Evolutionary conservation across 1,140 invertebrate genomes (phyloP).

Genomic region (Pissodes strobi): DNA sequence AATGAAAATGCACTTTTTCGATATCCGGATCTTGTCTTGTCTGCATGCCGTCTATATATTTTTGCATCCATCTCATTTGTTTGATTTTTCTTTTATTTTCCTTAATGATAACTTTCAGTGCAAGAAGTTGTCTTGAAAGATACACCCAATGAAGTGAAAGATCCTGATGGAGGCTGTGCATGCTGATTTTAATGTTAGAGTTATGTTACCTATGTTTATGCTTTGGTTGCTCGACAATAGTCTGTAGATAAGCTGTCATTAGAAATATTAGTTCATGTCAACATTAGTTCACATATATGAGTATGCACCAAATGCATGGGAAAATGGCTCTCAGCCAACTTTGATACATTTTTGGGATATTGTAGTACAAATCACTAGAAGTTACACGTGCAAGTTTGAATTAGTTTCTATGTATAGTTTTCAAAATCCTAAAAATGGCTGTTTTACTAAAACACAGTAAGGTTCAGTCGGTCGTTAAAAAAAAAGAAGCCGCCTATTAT

Average conservation of each 20-base stretch:
- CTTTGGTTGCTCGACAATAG: conserved; percentile 18
- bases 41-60: conserved; percentile 10
- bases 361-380: too few relatives aligned
- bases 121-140: conserved; percentile 98
- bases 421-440: too few relatives aligned
- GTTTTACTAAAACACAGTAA: too few relatives aligned
- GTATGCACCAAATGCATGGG: too few relatives aligned
- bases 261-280: too few relatives aligned
- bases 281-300: too few relatives aligned
- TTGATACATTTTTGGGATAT: too few relatives aligned
- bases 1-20: background rate
- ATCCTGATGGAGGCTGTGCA: conserved; percentile 88
- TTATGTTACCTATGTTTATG: conserved; percentile 22
- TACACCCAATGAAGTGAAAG: conserved; percentile 88
- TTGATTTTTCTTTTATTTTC: conserved; percentile 52
- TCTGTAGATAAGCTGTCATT: background rate
- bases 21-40: conserved; percentile 11
- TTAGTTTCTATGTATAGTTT: too few relatives aligned
- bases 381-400: too few relatives aligned
- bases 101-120: conserved; percentile 69
- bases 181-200: conserved; percentile 64
- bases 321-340: too few relatives aligned
- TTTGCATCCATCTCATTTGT: conserved; percentile 27
- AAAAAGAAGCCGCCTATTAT: too few relatives aligned
- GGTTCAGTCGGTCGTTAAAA: too few relatives aligned